phyloP scores from a whole-genome alignment of 2,113 vertebrate genomes.

The Brienomyrus longianalis region DNA sequence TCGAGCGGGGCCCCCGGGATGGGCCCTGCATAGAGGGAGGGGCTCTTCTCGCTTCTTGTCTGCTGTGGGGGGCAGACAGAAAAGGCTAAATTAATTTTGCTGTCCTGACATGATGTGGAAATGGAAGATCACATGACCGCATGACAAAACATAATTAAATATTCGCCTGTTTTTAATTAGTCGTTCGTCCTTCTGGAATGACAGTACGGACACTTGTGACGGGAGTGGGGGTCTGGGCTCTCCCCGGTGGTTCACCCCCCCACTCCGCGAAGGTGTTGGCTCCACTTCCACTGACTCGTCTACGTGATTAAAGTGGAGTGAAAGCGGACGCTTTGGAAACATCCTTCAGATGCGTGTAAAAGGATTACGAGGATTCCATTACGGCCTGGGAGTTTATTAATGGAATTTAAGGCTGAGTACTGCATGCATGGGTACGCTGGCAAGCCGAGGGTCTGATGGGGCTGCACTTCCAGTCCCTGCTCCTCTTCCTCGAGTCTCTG shows the following conservation, averaged over 20 bases:
- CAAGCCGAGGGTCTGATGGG: neutral
- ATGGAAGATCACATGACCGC: slow-evolving; percentile 43
- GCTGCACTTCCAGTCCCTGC: neutral
- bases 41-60: slow-evolving; percentile 30
- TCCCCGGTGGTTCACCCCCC: neutral
- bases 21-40: neutral
- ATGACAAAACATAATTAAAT: slow-evolving; percentile 46
- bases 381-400: slow-evolving; percentile 18
- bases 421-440: neutral
- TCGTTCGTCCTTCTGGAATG: slow-evolving; percentile 29
- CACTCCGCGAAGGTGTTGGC: neutral
- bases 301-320: slow-evolving; percentile 22
- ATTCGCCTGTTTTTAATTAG: slow-evolving; percentile 44
- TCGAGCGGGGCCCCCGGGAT: no score
- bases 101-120: slow-evolving; percentile 39
- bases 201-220: slow-evolving; percentile 26
- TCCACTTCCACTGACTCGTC: slow-evolving; percentile 17
- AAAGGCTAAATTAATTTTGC: slow-evolving; percentile 32
- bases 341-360: slow-evolving; percentile 15
- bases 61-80: slow-evolving; percentile 27
- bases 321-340: slow-evolving; percentile 20
- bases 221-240: neutral
- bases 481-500: neutral
- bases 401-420: slow-evolving; percentile 16
- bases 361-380: slow-evolving; percentile 29